A percentile compares a stretch with the other conserved stretches of the same genome.
Conservation (phyloP, 2,888 invertebrate species). For the Eilema griseolum region DNA sequence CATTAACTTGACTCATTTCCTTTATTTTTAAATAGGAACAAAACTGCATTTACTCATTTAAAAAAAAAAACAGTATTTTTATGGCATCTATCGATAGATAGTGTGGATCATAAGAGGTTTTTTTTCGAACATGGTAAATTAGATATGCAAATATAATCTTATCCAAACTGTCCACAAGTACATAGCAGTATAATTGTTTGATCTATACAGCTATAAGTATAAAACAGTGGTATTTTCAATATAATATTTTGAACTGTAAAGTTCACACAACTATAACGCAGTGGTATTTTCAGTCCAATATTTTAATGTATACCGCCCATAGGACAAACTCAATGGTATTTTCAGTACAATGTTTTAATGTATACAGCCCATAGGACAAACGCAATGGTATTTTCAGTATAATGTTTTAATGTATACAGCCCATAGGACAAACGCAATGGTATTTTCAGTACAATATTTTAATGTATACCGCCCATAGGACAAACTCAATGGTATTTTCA, state of each 20-base stretch:
- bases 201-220: constrained; percentile 20
- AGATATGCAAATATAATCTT: too few relatives aligned
- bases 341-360: constrained; percentile 3
- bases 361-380: constrained; percentile 18
- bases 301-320: background rate
- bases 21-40: too few relatives aligned
- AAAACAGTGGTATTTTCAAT: background rate
- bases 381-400: constrained; percentile 1
- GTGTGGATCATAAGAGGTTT: too few relatives aligned
- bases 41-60: too few relatives aligned
- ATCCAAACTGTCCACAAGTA: too few relatives aligned
- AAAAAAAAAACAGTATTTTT: too few relatives aligned
- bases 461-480: background rate
- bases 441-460: background rate
- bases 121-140: too few relatives aligned
- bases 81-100: too few relatives aligned
- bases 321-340: background rate
- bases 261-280: too few relatives aligned
- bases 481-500: background rate
- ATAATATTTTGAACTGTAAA: constrained; percentile 22
- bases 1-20: too few relatives aligned
- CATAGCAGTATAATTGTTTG: too few relatives aligned
- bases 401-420: constrained; percentile 21
- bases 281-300: background rate
- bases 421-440: background rate